These are phyloP conservation scores for Pseudobourletiella spinata DNA, from an alignment of 1,140 invertebrate genomes.

Conservation along the genomic window DNA sequence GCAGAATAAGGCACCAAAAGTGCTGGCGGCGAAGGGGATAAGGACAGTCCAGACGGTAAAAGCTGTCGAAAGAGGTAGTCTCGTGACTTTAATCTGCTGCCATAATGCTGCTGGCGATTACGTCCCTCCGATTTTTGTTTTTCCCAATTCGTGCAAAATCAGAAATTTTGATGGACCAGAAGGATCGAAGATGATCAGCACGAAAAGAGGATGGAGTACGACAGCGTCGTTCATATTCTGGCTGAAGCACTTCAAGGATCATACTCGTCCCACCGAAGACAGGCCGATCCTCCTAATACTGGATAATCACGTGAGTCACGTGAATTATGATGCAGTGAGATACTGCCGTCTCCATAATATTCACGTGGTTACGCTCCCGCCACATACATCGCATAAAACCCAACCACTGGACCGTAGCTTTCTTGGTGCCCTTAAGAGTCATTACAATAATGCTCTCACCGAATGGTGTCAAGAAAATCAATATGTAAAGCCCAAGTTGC, in stretches of 20 bases:
- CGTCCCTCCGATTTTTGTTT: no score
- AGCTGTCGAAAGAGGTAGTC: no score
- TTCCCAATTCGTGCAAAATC: no score
- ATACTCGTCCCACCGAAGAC: neutral
- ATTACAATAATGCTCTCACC: neutral
- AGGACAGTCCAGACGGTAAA: no score
- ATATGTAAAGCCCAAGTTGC: neutral
- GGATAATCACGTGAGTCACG: slow-evolving; percentile 32
- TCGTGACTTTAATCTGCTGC: no score
- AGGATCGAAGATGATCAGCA: no score
- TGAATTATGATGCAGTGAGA: slow-evolving; percentile 18
- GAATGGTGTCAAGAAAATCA: neutral
- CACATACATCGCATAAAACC: slow-evolving; percentile 41
- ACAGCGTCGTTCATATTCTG: neutral
- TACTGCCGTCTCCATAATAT: slow-evolving; percentile 27
- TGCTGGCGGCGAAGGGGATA: no score
- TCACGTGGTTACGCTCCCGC: slow-evolving; percentile 40
- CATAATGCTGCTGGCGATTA: no score
- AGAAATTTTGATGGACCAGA: no score
- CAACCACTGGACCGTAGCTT: slow-evolving; percentile 39
- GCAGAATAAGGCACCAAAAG: neutral
- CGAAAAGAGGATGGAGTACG: no score
- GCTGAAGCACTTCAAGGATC: neutral
- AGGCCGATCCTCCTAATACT: slow-evolving; percentile 13
- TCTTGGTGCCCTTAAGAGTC: slow-evolving; percentile 32